These are phyloP conservation scores for Epinephelus fuscoguttatus DNA, from an alignment of 2,113 vertebrate species.

Conservation along the genomic window DNA sequence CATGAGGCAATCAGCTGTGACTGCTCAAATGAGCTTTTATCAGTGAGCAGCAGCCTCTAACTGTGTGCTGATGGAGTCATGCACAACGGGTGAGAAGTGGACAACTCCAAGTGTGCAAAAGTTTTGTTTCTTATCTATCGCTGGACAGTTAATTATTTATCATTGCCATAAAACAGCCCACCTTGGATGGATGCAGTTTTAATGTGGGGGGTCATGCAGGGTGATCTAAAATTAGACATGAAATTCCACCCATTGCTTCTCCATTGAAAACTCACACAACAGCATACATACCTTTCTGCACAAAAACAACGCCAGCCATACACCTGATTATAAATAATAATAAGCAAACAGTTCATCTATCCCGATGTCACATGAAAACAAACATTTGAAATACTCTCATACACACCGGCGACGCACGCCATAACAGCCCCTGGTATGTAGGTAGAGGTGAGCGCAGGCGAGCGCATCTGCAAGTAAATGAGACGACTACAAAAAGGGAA, in stretches of 20 bases:
- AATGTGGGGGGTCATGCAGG: background rate
- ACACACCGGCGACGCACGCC: slow-evolving; percentile 1
- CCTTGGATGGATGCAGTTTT: slow-evolving; percentile 6
- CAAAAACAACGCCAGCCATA: background rate
- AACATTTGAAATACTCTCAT: slow-evolving; percentile 5
- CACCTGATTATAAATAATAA: background rate
- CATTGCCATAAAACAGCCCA: background rate
- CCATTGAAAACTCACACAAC: slow-evolving; percentile 5
- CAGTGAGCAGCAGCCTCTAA: slow-evolving; percentile 76
- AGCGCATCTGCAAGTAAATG: slow-evolving; percentile 66
- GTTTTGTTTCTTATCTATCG: slow-evolving; percentile 16
- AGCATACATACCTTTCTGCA: background rate
- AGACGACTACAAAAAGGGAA: slow-evolving; percentile 48
- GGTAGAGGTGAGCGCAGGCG: slow-evolving; percentile 57
- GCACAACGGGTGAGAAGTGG: slow-evolving; percentile 82
- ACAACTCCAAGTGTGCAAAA: slow-evolving; percentile 72
- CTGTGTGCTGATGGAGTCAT: slow-evolving; percentile 84
- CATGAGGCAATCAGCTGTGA: slow-evolving; percentile 43
- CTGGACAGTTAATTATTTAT: background rate
- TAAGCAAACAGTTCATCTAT: background rate
- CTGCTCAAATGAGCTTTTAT: slow-evolving; percentile 85
- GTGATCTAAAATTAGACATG: slow-evolving; percentile 20
- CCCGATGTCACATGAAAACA: slow-evolving; percentile 19
- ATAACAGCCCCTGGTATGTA: slow-evolving; percentile 24
- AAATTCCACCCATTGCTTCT: background rate